Conservation (phyloP, 2,888 invertebrate genomes). For the Synergus umbraculus region DNA sequence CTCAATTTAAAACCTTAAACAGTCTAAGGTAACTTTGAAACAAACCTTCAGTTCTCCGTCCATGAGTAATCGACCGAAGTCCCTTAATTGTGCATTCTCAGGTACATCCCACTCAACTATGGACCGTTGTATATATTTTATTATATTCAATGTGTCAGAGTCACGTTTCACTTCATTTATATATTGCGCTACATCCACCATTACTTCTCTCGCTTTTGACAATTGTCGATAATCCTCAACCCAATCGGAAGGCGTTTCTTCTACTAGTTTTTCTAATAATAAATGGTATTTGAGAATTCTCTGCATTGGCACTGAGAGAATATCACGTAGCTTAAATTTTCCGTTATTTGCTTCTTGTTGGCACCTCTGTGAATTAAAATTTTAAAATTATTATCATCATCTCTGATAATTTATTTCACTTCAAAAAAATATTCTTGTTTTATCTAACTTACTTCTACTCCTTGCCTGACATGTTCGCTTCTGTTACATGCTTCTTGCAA, state of each 20-base stretch:
- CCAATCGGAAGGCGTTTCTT: conserved; percentile 90
- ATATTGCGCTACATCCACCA: conserved; percentile 97
- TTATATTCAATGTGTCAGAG: conserved; percentile 93
- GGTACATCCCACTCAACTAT: conserved; percentile 91
- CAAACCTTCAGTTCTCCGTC: conserved; percentile 93
- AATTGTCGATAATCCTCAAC: conserved; percentile 91
- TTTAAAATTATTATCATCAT: conserved; percentile 79
- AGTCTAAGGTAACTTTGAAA: neutral
- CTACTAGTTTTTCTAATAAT: conserved; percentile 91
- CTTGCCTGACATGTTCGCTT: conserved; percentile 83
- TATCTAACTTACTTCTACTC: conserved; percentile 81
- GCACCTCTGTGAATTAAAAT: conserved; percentile 83
- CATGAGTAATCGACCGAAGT: conserved; percentile 93
- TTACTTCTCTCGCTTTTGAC: conserved; percentile 93
- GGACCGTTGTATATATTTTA: conserved; percentile 91
- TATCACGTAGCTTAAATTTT: conserved; percentile 95
- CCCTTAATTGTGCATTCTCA: conserved; percentile 88
- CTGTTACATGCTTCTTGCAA: conserved; percentile 87
- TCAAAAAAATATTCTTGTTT: conserved; percentile 9
- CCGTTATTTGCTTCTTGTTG: conserved; percentile 96
- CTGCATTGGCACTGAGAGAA: conserved; percentile 98
- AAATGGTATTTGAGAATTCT: conserved; percentile 98
- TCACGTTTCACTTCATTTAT: conserved; percentile 99
- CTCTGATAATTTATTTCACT: neutral
- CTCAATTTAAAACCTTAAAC: neutral